Percentiles rank a stretch among this genome's conserved stretches.
Evolutionary conservation across 1,140 invertebrate species (phyloP).

Genomic region (Halyomorpha halys): DNA sequence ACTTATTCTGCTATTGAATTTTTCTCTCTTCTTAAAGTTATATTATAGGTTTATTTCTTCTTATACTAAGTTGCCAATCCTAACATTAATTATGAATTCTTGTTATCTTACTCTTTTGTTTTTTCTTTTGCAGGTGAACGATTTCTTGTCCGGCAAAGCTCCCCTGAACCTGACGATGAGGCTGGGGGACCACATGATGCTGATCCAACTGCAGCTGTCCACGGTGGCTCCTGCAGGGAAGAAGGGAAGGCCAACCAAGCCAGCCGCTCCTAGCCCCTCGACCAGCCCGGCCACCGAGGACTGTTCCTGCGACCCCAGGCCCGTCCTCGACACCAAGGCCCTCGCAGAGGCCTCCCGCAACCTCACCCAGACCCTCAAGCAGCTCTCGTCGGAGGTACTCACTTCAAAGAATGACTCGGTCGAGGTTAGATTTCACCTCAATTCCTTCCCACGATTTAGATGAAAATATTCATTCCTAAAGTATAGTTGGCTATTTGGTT

Average conservation of each 20-base stretch:
- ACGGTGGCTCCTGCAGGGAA: slow-evolving; percentile 49
- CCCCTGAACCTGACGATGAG: slow-evolving; percentile 89
- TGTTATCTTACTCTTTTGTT: too few species aligned
- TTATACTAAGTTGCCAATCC: too few species aligned
- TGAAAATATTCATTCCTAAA: too few species aligned
- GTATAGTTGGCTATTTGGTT: too few species aligned
- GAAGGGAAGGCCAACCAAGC: slow-evolving; percentile 34
- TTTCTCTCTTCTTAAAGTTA: too few species aligned
- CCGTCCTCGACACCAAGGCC: slow-evolving; percentile 55
- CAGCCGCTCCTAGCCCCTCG: neutral
- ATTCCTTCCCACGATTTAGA: neutral
- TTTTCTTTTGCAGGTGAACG: slow-evolving; percentile 57
- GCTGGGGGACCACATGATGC: slow-evolving; percentile 91
- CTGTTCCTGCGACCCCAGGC: slow-evolving; percentile 30
- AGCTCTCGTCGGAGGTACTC: slow-evolving; percentile 78
- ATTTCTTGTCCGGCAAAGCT: slow-evolving; percentile 86
- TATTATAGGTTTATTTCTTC: too few species aligned
- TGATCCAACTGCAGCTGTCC: slow-evolving; percentile 85
- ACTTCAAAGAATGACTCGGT: slow-evolving; percentile 40
- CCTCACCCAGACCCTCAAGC: slow-evolving; percentile 79
- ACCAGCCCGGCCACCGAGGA: slow-evolving; percentile 28
- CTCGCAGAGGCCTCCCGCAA: slow-evolving; percentile 82
- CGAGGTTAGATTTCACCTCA: slow-evolving; percentile 18
- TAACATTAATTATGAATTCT: too few species aligned
- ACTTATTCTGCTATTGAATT: too few species aligned